These are phyloP conservation scores for Graptemys geographica DNA, from an alignment of 2,797 vertebrate species.

Conservation along the genomic window DNA sequence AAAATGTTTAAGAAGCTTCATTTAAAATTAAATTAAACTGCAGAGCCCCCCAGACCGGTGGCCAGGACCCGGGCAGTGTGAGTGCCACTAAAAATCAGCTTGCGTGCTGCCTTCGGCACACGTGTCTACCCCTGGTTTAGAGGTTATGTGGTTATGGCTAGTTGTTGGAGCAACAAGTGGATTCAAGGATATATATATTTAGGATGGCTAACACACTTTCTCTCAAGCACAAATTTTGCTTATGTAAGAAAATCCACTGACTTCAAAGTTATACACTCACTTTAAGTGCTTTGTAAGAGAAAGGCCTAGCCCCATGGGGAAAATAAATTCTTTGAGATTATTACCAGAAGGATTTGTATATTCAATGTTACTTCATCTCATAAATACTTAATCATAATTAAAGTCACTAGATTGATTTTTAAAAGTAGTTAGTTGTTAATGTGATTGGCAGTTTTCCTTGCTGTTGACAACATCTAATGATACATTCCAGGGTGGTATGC, in stretches of 20 bases:
- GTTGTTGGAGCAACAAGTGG: neutral
- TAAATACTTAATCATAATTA: conserved; percentile 82
- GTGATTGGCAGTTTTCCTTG: conserved; percentile 80
- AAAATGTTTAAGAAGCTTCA: too few species aligned
- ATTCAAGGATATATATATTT: neutral
- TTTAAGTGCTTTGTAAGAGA: neutral
- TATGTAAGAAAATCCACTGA: conserved; percentile 6
- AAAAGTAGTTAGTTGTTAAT: conserved; percentile 76
- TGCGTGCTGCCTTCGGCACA: too few species aligned
- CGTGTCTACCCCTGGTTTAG: neutral
- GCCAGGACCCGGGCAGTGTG: too few species aligned
- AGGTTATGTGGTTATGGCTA: neutral
- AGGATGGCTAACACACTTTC: neutral
- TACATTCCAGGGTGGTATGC: conserved; percentile 58
- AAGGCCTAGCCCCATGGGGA: conserved; percentile 27
- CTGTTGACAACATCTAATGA: conserved; percentile 80
- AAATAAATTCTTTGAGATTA: conserved; percentile 65
- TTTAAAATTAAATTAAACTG: too few species aligned
- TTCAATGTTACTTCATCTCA: conserved; percentile 71
- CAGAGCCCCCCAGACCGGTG: too few species aligned
- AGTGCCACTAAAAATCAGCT: too few species aligned
- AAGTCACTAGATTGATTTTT: conserved; percentile 75
- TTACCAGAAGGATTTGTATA: conserved; percentile 72
- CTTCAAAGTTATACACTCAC: neutral
- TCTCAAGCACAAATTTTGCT: neutral